Percentiles rank a stretch among this genome's conserved stretches.
Evolutionary conservation across 1,140 invertebrate genomes (phyloP).

Genomic region (Drosophila lacertosa): DNA sequence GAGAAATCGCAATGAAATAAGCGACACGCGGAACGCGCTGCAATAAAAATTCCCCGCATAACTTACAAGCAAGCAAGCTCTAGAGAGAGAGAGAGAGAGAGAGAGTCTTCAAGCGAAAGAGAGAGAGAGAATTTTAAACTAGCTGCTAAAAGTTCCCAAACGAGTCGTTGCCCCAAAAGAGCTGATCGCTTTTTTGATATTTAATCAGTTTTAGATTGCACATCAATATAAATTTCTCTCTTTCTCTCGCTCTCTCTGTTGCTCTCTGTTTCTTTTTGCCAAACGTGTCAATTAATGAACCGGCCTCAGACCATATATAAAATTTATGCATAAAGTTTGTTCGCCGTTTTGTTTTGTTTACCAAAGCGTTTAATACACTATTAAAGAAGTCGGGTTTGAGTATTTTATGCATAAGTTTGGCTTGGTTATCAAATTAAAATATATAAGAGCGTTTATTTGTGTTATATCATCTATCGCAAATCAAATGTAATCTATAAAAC

Average conservation of each 20-base stretch:
- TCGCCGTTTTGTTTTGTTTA: conserved; percentile 48
- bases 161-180: conserved; percentile 26
- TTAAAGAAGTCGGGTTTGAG: neutral
- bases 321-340: conserved; percentile 52
- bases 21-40: conserved; percentile 15
- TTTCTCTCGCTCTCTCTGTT: neutral
- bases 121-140: neutral
- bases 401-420: conserved; percentile 1
- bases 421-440: too few species aligned
- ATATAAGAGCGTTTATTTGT: too few species aligned
- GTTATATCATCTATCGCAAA: too few species aligned
- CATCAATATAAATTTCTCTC: neutral
- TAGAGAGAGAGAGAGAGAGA: neutral
- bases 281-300: conserved; percentile 60
- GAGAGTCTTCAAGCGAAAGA: conserved; percentile 3
- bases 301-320: conserved; percentile 40
- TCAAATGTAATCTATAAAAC: too few species aligned
- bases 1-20: conserved; percentile 65
- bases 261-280: conserved; percentile 22
- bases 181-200: conserved; percentile 23
- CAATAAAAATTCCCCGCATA: conserved; percentile 50
- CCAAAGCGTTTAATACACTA: conserved; percentile 34
- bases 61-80: too few species aligned
- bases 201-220: conserved; percentile 16
- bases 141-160: conserved; percentile 24